These are phyloP conservation scores for Metridium senile DNA, from an alignment of 92 coral and sea anemone genomes.

Conservation along the genomic window DNA sequence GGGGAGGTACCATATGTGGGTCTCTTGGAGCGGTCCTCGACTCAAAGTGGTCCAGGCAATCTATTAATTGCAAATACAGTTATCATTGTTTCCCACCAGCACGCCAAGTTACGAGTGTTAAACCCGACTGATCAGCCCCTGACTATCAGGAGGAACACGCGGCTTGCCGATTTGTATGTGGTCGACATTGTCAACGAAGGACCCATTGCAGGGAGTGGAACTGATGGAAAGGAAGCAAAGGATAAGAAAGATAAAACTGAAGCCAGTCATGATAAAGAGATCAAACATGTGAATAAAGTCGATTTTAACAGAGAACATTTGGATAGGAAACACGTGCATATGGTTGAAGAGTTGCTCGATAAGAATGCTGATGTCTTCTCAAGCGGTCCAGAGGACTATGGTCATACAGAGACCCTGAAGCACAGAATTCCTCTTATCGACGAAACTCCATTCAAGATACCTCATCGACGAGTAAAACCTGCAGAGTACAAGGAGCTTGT, in stretches of 20 bases:
- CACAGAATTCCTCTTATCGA: slow-evolving; percentile 25
- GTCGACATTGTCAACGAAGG: too few species aligned
- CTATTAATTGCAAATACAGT: not conserved
- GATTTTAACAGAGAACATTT: too few species aligned
- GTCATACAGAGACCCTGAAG: slow-evolving; percentile 3
- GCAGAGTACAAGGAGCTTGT: slow-evolving; percentile 17
- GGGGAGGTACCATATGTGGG: not conserved
- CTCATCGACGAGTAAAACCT: slow-evolving; percentile 12
- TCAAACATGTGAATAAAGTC: too few species aligned
- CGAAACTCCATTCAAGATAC: slow-evolving; percentile 22
- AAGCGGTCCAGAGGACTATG: slow-evolving; percentile 21
- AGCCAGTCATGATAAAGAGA: too few species aligned
- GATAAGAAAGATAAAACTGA: too few species aligned
- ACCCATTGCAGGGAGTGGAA: too few species aligned
- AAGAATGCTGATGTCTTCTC: slow-evolving; percentile 24
- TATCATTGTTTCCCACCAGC: not conserved
- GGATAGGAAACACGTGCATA: not conserved
- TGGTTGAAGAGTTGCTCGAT: slow-evolving; percentile 1
- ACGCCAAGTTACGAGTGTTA: not conserved
- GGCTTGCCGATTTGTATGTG: too few species aligned
- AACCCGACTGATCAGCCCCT: not conserved
- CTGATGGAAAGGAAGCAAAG: too few species aligned
- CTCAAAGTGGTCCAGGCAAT: not conserved
- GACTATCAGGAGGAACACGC: too few species aligned
- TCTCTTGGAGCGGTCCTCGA: not conserved